Percentiles rank a stretch among this genome's conserved stretches.
Evolutionary conservation across 2,888 invertebrate genomes (phyloP).

Genomic region (Metellina segmentata): DNA sequence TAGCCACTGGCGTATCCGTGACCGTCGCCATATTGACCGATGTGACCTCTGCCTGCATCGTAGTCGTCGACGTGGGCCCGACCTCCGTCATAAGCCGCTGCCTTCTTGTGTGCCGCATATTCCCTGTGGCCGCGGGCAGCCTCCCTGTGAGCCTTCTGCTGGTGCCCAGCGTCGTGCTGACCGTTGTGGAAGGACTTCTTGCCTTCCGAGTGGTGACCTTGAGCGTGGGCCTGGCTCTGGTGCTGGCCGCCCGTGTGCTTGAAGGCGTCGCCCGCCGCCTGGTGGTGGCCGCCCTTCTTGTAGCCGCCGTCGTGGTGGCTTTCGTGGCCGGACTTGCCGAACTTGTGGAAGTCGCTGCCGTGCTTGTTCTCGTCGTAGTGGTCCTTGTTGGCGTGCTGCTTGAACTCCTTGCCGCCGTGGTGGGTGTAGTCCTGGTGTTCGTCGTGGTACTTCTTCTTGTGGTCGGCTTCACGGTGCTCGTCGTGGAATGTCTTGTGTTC

Average conservation of each 20-base stretch:
- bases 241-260: slow-evolving; percentile 55
- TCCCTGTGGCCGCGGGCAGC: slow-evolving; percentile 53
- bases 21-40: not conserved
- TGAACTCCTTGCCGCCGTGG: slow-evolving; percentile 70
- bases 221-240: slow-evolving; percentile 42
- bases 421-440: slow-evolving; percentile 67
- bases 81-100: slow-evolving; percentile 39
- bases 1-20: slow-evolving; percentile 46
- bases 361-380: slow-evolving; percentile 71
- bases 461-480: slow-evolving; percentile 71
- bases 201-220: slow-evolving; percentile 63
- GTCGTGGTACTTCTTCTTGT: slow-evolving; percentile 75
- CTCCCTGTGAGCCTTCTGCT: slow-evolving; percentile 61
- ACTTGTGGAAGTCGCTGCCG: slow-evolving; percentile 70
- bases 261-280: slow-evolving; percentile 51
- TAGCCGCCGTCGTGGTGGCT: slow-evolving; percentile 52
- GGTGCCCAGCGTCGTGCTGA: slow-evolving; percentile 47
- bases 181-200: slow-evolving; percentile 58
- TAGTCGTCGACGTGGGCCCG: slow-evolving; percentile 34
- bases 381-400: slow-evolving; percentile 66
- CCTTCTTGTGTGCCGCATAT: slow-evolving; percentile 49
- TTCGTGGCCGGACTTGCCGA: slow-evolving; percentile 62
- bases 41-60: not conserved
- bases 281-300: slow-evolving; percentile 71
- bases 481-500: slow-evolving; percentile 76